phyloP scores from a whole-genome alignment of 2,888 invertebrate species.

The Strigamia crassipes region DNA sequence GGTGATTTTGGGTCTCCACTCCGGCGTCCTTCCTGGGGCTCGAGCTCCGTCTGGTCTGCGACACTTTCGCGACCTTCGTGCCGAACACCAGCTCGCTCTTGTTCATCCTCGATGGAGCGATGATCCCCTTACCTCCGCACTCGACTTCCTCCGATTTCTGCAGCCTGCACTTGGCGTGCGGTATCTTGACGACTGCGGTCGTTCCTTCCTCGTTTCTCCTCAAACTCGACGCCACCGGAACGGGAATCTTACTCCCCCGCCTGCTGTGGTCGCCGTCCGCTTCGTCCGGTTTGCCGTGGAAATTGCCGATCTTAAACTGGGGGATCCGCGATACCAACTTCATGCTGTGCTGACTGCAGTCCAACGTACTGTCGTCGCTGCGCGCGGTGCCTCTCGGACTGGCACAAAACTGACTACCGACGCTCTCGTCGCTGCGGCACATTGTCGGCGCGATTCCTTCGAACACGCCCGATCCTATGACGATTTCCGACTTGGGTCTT shows the following conservation, averaged over 20 bases:
- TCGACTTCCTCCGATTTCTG: conserved; percentile 30
- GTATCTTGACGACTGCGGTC: not conserved
- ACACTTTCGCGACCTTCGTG: not conserved
- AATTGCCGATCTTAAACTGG: not conserved
- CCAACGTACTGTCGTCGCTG: conserved; percentile 36
- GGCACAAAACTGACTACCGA: conserved; percentile 41
- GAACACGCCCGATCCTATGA: conserved; percentile 12
- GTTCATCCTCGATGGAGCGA: not conserved
- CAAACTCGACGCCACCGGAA: not conserved
- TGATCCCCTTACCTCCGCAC: not conserved
- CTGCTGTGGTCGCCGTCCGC: conserved; percentile 47
- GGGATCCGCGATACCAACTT: conserved; percentile 13
- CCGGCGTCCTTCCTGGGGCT: not conserved
- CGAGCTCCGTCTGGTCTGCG: not conserved
- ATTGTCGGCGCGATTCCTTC: conserved; percentile 6
- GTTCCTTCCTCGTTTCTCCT: conserved; percentile 24
- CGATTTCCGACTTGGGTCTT: conserved; percentile 45
- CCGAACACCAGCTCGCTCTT: not conserved
- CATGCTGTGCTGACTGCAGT: conserved; percentile 26
- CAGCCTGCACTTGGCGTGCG: not conserved
- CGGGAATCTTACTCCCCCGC: conserved; percentile 36
- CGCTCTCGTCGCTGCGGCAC: conserved; percentile 45
- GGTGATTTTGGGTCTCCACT: not conserved
- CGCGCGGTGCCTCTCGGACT: not conserved
- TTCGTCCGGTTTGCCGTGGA: conserved; percentile 22